Evolutionary conservation across 2,888 invertebrate genomes (phyloP).

Genomic region (Andrena camellia): DNA sequence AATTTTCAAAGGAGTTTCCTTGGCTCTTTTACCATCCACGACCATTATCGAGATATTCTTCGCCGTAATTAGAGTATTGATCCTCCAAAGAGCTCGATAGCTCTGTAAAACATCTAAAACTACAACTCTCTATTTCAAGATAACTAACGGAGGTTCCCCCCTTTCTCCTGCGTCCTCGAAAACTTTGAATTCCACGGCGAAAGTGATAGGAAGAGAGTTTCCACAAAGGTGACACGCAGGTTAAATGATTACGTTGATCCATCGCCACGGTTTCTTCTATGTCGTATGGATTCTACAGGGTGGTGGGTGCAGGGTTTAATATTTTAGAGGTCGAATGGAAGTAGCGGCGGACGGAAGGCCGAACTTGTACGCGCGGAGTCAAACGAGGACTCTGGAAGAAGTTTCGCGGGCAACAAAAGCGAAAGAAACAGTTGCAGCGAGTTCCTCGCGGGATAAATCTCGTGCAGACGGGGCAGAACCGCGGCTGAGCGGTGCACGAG

Average conservation of each 20-base stretch:
- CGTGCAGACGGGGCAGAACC: neutral
- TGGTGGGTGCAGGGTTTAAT: neutral
- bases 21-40: neutral
- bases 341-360: neutral
- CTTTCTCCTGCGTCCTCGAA: no score
- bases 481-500: neutral
- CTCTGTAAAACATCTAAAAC: no score
- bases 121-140: no score
- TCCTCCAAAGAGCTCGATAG: no score
- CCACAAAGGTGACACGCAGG: no score
- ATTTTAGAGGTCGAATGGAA: neutral
- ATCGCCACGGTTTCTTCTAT: no score
- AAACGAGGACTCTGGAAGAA: constrained; percentile 38
- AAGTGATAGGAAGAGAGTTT: no score
- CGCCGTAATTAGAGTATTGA: neutral
- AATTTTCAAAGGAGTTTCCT: constrained; percentile 21
- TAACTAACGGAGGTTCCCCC: no score
- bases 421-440: constrained; percentile 41
- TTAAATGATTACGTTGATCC: no score
- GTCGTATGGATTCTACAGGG: neutral
- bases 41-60: neutral
- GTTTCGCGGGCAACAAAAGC: constrained; percentile 49
- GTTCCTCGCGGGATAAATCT: constrained; percentile 35
- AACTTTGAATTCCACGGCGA: no score
- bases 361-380: constrained; percentile 13